Percentiles rank a stretch among this genome's conserved stretches.
Conservation (phyloP, 2,113 vertebrate species). For the Elaphurus davidianus region DNA sequence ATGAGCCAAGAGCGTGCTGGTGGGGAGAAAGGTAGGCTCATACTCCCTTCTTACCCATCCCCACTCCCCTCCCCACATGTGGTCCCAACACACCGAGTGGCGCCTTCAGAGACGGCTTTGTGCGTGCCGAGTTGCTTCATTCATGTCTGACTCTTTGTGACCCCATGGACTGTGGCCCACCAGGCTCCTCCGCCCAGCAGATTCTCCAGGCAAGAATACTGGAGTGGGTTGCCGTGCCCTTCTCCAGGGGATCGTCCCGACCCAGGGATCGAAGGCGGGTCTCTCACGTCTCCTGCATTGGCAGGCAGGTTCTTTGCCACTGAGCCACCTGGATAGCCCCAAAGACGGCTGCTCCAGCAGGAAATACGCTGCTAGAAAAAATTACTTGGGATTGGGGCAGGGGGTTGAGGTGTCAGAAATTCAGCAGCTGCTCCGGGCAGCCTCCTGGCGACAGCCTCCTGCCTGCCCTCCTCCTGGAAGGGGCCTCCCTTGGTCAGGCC, state of each 20-base stretch:
- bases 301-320: neutral
- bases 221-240: neutral
- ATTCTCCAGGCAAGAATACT: neutral
- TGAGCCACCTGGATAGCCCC: neutral
- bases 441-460: accelerated
- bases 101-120: accelerated
- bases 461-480: no score
- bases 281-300: neutral
- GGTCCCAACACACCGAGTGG: accelerated
- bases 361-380: accelerated
- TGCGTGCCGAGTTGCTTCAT: accelerated
- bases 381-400: accelerated
- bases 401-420: neutral
- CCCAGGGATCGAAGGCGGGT: neutral
- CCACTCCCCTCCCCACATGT: accelerated
- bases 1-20: neutral
- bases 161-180: neutral
- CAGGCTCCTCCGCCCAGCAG: neutral
- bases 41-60: neutral
- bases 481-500: neutral
- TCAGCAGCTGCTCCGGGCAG: neutral
- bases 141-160: neutral
- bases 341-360: accelerated
- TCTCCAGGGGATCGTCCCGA: neutral
- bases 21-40: no score